Base-by-base conservation (phyloP, 1,140 invertebrate genomes). In the Samia ricini region DNA sequence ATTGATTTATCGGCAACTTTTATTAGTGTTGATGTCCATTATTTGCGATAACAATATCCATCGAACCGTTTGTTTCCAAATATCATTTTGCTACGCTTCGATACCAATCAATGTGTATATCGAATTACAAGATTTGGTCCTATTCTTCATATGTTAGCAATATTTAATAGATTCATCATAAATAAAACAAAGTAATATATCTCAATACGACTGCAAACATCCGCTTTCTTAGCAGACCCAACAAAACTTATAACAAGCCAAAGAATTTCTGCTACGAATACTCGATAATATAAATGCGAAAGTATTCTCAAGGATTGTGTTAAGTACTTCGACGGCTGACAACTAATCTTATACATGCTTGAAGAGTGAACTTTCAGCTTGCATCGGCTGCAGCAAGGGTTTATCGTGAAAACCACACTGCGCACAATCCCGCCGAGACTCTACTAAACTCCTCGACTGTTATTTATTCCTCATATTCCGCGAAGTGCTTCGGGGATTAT, bases 381-480 rank as follows among this genome's bases (percentile, higher is more conserved):
- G 33, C 12, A 42, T 12, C 33, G 33, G 33, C 10, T 36, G 33
- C 33, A 36, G n/a, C n/a, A n/a, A n/a, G 33, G 33, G 33, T 36
- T 36, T 36, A 36, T 36, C 33, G 4, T 36, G 33, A 12, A 52
- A 21, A 8, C 64, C 51, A 23, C 23, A 57, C 61, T n/a, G 57
- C 58, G 48, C 55, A n/a, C n/a, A 20, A 59, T 54, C 61, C 24
- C 56, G 49, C 36, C 51, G 3, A n/a, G 50, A 26, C 70, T 26
- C 63, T 42, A 12, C 60, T 64, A 69, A 33, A 65, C 60, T 63
- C 56, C 56, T 60, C 60, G 24, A 26, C 23, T 22, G 49, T 66
- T 72, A 72, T 72, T 74, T 74, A 74, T 71, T 70, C 67, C 68
- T 70, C 67, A 72, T 70, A 72, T 70, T 65, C 64, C 55, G 21